Conservation (phyloP, 2,113 vertebrate species). For the Rhynchomys soricoides region DNA sequence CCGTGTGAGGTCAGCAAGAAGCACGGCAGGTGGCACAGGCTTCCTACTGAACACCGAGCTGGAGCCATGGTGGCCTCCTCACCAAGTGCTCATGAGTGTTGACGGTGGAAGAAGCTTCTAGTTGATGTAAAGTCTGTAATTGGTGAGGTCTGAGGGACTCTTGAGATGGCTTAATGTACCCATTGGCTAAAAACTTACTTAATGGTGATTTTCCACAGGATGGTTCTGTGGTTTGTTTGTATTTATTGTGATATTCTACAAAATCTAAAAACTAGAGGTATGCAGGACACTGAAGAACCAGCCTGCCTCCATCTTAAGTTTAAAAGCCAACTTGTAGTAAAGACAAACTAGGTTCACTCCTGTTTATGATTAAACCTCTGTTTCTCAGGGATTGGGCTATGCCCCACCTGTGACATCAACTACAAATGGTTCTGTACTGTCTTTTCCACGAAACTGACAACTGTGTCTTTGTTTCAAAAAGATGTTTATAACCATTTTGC, state of each 20-base stretch:
- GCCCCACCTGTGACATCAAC: neutral
- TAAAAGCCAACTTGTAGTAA: neutral
- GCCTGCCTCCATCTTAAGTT: neutral
- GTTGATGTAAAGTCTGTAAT: neutral
- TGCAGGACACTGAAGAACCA: neutral
- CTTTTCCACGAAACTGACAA: neutral
- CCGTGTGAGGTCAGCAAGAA: neutral
- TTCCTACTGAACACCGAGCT: neutral
- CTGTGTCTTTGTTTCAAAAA: neutral
- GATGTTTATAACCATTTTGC: neutral
- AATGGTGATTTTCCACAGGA: neutral
- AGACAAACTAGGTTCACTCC: neutral
- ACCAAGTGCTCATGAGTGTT: neutral
- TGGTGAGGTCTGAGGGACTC: neutral
- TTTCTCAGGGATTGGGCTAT: neutral
- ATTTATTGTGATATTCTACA: neutral
- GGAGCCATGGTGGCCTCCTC: neutral
- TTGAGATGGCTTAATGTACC: neutral
- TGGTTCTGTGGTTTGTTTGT: neutral
- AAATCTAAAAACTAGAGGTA: neutral
- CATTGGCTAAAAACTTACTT: neutral
- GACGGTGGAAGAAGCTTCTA: neutral
- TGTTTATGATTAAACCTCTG: neutral
- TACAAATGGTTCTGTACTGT: neutral
- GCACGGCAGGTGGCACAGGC: neutral